These are phyloP conservation scores for Hydrophis major DNA, from an alignment of 2,797 vertebrate genomes.

Conservation along the genomic window DNA sequence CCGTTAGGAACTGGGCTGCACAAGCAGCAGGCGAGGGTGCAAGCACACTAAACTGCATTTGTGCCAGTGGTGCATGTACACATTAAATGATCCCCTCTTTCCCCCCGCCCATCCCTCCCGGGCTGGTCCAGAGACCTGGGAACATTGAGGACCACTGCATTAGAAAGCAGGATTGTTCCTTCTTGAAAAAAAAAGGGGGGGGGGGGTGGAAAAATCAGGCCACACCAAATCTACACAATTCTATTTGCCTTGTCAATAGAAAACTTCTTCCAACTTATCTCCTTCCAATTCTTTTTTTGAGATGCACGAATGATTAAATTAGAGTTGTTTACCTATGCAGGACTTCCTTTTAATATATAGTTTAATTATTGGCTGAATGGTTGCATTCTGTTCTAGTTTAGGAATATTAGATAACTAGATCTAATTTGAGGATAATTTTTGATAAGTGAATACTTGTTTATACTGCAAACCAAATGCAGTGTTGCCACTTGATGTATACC, in stretches of 20 bases:
- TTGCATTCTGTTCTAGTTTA: neutral
- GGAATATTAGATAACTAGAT: neutral
- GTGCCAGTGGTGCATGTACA: neutral
- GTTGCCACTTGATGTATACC: neutral
- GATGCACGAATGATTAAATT: neutral
- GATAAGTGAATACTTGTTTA: neutral
- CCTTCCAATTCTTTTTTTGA: neutral
- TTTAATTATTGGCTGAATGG: neutral
- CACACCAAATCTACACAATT: neutral
- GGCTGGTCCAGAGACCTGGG: neutral
- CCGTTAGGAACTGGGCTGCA: neutral
- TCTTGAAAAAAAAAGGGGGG: neutral
- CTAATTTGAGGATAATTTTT: neutral
- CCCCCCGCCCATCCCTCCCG: rapidly evolving
- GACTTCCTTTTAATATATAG: neutral
- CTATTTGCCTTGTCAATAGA: neutral
- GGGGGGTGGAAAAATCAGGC: neutral
- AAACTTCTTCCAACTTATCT: neutral
- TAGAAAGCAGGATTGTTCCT: neutral
- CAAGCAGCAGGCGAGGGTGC: rapidly evolving
- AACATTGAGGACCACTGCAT: neutral
- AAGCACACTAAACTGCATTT: neutral
- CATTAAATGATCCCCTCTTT: neutral
- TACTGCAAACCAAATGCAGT: neutral
- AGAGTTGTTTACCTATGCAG: neutral